Conservation (phyloP, 2,888 invertebrate species). For the Baccha elongata region DNA sequence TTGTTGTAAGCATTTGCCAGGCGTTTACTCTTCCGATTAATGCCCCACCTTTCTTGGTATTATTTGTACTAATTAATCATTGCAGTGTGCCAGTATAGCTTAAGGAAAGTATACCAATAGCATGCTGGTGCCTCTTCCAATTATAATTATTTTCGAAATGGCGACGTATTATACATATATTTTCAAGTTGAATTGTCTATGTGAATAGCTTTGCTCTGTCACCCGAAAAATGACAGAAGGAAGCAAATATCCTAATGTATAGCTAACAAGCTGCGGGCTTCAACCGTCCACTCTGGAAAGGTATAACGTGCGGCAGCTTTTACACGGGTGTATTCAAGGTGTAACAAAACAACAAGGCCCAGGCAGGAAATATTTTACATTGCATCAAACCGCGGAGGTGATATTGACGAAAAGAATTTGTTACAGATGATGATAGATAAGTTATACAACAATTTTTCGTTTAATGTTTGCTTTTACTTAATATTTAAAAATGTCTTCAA, state of each 20-base stretch:
- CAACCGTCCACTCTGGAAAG: background rate
- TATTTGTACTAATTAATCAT: conserved; percentile 67
- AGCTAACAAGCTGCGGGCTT: background rate
- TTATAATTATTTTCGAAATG: background rate
- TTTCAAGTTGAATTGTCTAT: background rate
- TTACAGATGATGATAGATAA: no score
- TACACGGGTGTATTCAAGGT: background rate
- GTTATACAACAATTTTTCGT: no score
- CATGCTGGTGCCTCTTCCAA: background rate
- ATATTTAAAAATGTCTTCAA: no score
- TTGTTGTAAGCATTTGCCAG: conserved; percentile 54
- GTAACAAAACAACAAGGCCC: no score
- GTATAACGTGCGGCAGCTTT: background rate
- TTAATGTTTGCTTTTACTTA: no score
- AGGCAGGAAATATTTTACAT: no score
- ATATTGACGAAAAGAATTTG: no score
- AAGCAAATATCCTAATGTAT: no score
- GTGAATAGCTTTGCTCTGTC: background rate
- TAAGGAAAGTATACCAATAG: background rate
- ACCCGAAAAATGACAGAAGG: background rate
- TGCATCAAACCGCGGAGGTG: no score
- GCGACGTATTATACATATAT: background rate
- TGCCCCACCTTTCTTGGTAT: background rate
- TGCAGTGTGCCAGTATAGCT: background rate
- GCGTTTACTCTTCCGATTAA: conserved; percentile 54